These are phyloP conservation scores for Drosophila mettleri DNA, from an alignment of 2,888 invertebrate species.

Conservation along the genomic window DNA sequence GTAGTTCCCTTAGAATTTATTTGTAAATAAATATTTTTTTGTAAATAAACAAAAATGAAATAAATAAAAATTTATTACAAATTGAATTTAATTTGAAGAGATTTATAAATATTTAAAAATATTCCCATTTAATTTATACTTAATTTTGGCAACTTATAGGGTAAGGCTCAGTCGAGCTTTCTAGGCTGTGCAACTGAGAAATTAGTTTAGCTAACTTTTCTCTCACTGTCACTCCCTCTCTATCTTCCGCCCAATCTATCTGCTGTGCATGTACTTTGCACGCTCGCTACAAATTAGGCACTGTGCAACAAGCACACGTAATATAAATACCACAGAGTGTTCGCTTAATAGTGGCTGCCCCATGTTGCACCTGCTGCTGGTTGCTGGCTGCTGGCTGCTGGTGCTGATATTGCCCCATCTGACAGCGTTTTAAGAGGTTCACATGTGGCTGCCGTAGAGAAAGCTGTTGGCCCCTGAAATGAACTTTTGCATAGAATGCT, in stretches of 20 bases:
- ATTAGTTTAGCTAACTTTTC: constrained; percentile 12
- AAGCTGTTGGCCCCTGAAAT: constrained; percentile 37
- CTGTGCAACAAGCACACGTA: constrained; percentile 28
- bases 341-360: constrained; percentile 23
- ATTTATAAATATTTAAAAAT: too few species aligned
- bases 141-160: too few species aligned
- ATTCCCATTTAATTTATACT: too few species aligned
- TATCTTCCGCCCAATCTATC: too few species aligned
- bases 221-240: too few species aligned
- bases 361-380: constrained; percentile 13
- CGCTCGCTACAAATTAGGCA: constrained; percentile 39
- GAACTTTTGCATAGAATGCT: constrained; percentile 60
- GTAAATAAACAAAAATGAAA: not conserved
- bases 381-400: not conserved
- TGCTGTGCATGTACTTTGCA: constrained; percentile 2
- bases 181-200: not conserved
- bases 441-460: constrained; percentile 35
- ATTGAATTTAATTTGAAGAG: not conserved
- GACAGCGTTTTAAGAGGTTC: constrained; percentile 46
- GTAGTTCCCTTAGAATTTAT: not conserved
- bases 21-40: not conserved
- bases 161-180: not conserved
- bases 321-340: constrained; percentile 16
- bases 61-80: not conserved
- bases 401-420: constrained; percentile 50